These are phyloP conservation scores for Choloepus hoffmanni DNA, from an alignment of 2,113 vertebrate species.

Conservation along the genomic window DNA sequence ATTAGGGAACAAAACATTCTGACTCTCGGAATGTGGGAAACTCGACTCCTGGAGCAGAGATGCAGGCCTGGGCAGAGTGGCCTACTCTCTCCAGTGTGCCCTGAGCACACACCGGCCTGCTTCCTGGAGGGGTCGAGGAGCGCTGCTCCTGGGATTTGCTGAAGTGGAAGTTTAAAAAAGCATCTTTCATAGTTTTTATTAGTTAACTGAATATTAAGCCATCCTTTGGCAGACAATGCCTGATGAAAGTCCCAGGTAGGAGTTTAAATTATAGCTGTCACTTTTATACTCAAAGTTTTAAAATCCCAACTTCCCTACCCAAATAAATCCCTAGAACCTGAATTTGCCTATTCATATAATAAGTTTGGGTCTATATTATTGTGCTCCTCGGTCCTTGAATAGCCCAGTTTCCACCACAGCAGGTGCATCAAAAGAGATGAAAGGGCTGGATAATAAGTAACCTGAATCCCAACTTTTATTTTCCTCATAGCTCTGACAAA, in stretches of 20 bases:
- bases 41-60: background rate
- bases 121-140: background rate
- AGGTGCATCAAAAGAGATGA: background rate
- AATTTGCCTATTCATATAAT: background rate
- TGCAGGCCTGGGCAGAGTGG: background rate
- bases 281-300: background rate
- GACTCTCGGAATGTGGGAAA: background rate
- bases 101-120: too few relatives aligned
- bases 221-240: background rate
- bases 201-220: background rate
- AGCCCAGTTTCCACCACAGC: background rate
- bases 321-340: background rate
- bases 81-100: background rate
- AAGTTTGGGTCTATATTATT: background rate
- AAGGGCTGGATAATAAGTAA: background rate
- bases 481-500: background rate
- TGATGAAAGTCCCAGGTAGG: background rate
- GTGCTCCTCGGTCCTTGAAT: background rate
- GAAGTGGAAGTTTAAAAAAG: background rate
- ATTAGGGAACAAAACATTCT: background rate
- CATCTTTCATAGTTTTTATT: background rate
- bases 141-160: background rate
- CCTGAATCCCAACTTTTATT: background rate
- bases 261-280: slow-evolving; percentile 22
- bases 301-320: background rate